A percentile compares a stretch with the other conserved stretches of the same genome.
These are phyloP conservation scores for Zaprionus inermis DNA, from an alignment of 1,140 invertebrate species.

Conservation along the genomic window DNA sequence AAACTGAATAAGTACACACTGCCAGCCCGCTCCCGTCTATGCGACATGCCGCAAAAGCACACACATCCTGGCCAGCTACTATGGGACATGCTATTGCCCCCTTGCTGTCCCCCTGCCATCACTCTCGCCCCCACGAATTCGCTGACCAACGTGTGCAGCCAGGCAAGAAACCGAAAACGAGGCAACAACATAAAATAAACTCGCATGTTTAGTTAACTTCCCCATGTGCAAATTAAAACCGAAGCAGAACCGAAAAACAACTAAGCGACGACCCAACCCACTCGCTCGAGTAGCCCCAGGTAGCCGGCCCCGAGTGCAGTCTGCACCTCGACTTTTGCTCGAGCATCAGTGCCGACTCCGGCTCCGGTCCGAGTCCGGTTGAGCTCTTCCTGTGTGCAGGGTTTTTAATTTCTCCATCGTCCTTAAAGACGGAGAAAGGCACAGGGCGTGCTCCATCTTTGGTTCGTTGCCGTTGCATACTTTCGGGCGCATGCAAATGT, in stretches of 20 bases:
- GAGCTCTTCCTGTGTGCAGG: constrained; percentile 39
- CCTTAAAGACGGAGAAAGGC: constrained; percentile 46
- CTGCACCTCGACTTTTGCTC: neutral
- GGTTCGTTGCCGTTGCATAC: constrained; percentile 63
- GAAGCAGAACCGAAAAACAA: constrained; percentile 71
- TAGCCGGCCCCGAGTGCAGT: neutral
- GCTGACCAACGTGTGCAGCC: constrained; percentile 39
- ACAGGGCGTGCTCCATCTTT: constrained; percentile 33
- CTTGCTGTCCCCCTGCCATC: neutral
- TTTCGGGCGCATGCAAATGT: constrained; percentile 75
- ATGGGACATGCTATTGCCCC: neutral
- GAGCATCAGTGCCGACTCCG: neutral
- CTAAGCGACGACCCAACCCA: constrained; percentile 3
- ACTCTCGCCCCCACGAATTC: neutral
- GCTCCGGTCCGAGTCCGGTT: neutral
- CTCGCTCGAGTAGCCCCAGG: neutral
- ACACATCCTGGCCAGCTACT: constrained; percentile 19
- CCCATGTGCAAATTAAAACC: constrained; percentile 74
- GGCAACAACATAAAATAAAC: constrained; percentile 72
- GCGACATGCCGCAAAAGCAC: constrained; percentile 34
- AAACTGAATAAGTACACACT: constrained; percentile 13
- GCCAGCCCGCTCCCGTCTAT: constrained; percentile 11
- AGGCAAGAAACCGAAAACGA: constrained; percentile 48
- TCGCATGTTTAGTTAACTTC: constrained; percentile 74
- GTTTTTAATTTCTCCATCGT: constrained; percentile 44